phyloP scores from a whole-genome alignment of 37 sponge, comb jelly and placozoan genomes.

The Amphimedon queenslandica region DNA sequence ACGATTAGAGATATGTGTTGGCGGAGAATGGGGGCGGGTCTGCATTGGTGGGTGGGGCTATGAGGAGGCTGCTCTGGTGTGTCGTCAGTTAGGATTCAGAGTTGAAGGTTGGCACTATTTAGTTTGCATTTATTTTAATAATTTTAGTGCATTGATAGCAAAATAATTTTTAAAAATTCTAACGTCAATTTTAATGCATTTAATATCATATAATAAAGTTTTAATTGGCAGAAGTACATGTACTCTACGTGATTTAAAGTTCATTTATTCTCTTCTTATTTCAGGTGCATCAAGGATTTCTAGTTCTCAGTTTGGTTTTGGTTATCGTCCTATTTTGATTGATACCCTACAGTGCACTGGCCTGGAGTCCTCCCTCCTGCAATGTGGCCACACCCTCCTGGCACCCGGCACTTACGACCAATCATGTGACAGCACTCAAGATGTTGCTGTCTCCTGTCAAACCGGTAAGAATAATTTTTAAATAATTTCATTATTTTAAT shows the following conservation, averaged over 20 bases:
- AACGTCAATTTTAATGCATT: too few species aligned
- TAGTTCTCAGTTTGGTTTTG: too few species aligned
- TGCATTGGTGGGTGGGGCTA: slow-evolving; percentile 2
- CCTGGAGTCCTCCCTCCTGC: neutral
- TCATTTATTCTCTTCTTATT: too few species aligned
- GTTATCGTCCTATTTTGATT: neutral
- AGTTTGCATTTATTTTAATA: too few species aligned
- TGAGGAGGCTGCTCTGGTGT: slow-evolving; percentile 4
- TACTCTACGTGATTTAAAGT: too few species aligned
- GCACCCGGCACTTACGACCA: neutral
- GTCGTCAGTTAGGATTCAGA: neutral
- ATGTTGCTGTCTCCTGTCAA: neutral
- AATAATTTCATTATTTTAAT: neutral
- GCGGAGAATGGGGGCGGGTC: neutral
- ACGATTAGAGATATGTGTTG: neutral
- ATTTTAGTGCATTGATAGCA: too few species aligned
- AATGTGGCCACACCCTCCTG: neutral
- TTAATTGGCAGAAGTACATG: too few species aligned
- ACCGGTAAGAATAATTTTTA: neutral
- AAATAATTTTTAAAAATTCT: too few species aligned
- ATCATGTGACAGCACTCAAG: neutral
- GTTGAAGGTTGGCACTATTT: neutral
- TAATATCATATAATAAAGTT: too few species aligned
- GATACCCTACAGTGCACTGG: slow-evolving; percentile 1
- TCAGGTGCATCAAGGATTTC: too few species aligned